Base-by-base conservation (phyloP, 1,140 invertebrate genomes). In the Wiebesia pumilae region DNA sequence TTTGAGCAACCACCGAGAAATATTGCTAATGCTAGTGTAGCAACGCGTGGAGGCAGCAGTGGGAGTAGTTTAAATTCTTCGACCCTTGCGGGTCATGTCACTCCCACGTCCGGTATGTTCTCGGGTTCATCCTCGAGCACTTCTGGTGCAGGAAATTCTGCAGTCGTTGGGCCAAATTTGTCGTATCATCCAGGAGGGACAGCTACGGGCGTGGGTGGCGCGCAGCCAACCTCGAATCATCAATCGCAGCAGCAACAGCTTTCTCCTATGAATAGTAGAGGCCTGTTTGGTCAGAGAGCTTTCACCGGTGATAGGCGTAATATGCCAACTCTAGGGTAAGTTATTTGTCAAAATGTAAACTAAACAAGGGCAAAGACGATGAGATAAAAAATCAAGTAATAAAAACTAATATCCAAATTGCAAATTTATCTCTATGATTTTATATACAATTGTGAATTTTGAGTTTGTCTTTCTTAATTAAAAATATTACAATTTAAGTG, bases 1-100 rank as follows among this genome's bases (percentile, higher is more conserved):
- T 97, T 97, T 94, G 96, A 97, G 94, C 96, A 96, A 94, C 96
- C 96, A 89, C 96, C 96, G 94, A 95, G 96, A 95, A 96, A 95
- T 95, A 95, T 96, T 94, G 95, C 95, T 92, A 96, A 95, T 91
- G 94, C 95, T 91, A 95, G 95, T 89, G 94, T 96, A 90, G 94
- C 95, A 89, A 94, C 94, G 81, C 94, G 95, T 87, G 94, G 94
- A 85, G 92, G 93, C 89, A 93, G 93, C 90, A 93, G 93, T 90
- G 94, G 93, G 92, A 92, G 94, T 90, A 92, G 94, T 94, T 92
- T 96, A 93, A 94, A 94, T 89, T 92, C 95, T 91, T 93, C 95
- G 91, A 95, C 95, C 93, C 95, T 96, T 88, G 94, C 95, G 90
- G 96, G 96, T 91, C 96, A 96, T 96, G 96, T 96, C 92, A 96